These are phyloP conservation scores for Mnemiopsis leidyi DNA, from an alignment of 37 sponge, comb jelly and placozoan genomes.

Conservation along the genomic window DNA sequence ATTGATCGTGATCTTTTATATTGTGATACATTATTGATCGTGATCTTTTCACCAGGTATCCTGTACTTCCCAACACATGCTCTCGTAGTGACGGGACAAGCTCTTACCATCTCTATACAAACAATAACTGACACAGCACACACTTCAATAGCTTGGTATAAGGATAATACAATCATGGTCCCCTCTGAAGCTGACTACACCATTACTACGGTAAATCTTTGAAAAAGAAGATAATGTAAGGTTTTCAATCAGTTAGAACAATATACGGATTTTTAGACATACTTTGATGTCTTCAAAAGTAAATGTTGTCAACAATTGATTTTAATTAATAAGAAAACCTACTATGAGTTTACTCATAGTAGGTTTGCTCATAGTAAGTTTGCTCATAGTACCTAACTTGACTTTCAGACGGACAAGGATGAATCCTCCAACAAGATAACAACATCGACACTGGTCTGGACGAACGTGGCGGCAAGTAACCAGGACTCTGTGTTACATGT, in stretches of 20 bases:
- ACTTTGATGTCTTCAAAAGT: too few relatives aligned
- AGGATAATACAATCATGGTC: background rate
- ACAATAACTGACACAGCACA: background rate
- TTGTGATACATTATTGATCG: too few relatives aligned
- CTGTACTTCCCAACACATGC: background rate
- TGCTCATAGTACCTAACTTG: too few relatives aligned
- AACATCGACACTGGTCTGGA: background rate
- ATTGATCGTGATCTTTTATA: too few relatives aligned
- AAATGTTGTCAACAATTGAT: too few relatives aligned
- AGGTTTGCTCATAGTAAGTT: too few relatives aligned
- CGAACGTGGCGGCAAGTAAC: background rate
- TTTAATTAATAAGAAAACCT: too few relatives aligned
- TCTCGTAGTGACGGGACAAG: background rate
- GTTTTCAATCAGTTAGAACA: too few relatives aligned
- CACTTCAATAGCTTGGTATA: background rate
- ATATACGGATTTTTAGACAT: too few relatives aligned
- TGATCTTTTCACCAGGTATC: background rate
- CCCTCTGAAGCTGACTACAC: background rate
- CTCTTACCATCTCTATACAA: background rate
- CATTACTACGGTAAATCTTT: background rate
- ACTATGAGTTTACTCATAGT: too few relatives aligned
- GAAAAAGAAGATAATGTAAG: too few relatives aligned
- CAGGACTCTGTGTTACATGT: background rate
- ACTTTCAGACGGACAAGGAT: too few relatives aligned
- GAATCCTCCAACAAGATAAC: background rate